phyloP scores from a whole-genome alignment of 2,888 invertebrate species.

The Hedya salicella region DNA sequence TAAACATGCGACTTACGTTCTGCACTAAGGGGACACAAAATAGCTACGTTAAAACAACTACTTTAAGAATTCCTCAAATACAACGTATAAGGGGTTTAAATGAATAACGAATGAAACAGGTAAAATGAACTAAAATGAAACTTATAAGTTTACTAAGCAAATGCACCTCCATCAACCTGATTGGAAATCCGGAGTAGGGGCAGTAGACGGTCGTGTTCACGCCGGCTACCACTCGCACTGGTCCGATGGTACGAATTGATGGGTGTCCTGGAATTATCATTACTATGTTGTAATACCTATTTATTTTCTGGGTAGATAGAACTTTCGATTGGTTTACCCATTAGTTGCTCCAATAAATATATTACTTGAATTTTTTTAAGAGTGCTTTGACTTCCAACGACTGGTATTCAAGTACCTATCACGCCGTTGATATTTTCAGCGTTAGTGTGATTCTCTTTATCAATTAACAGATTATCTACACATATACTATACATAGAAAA shows the following conservation, averaged over 20 bases:
- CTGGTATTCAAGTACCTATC: no score
- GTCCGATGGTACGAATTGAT: constrained; percentile 89
- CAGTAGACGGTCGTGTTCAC: constrained; percentile 91
- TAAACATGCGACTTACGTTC: constrained; percentile 11
- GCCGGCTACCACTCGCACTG: constrained; percentile 92
- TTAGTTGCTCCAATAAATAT: no score
- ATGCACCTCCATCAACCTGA: constrained; percentile 87
- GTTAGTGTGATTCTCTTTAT: no score
- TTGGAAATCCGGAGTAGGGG: constrained; percentile 95
- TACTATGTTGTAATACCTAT: not conserved
- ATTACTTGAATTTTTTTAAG: no score
- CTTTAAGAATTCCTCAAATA: constrained; percentile 2
- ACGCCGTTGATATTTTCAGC: no score
- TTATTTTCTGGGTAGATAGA: no score
- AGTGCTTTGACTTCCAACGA: no score
- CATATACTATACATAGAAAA: no score
- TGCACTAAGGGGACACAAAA: constrained; percentile 11
- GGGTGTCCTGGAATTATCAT: constrained; percentile 85
- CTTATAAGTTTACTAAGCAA: constrained; percentile 83
- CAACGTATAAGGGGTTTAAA: constrained; percentile 16
- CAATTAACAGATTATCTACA: no score
- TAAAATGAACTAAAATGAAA: constrained; percentile 67
- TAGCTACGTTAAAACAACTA: not conserved
- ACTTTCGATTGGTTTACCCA: no score
- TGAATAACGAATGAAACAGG: constrained; percentile 28